These are phyloP conservation scores for Philopedon plagiatum DNA, from an alignment of 2,888 invertebrate species.

Conservation along the genomic window DNA sequence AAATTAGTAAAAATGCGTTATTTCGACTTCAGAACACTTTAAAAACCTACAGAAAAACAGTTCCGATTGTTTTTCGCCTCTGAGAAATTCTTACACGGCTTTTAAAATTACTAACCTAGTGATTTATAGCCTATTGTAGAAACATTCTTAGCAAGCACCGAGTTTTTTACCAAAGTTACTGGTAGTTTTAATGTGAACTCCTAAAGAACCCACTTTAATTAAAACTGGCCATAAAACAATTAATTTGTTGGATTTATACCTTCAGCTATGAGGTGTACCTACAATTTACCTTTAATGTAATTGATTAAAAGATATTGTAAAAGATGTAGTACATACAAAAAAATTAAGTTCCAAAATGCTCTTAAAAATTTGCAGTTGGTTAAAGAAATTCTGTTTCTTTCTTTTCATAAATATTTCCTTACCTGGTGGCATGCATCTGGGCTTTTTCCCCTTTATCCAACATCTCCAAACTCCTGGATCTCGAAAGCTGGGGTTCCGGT, in stretches of 20 bases:
- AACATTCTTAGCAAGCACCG: background rate
- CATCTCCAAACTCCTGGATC: conserved; percentile 82
- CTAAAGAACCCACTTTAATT: background rate
- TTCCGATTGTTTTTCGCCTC: background rate
- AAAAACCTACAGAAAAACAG: background rate
- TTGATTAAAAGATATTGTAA: background rate
- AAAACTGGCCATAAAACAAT: background rate
- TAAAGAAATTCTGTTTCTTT: too few species aligned
- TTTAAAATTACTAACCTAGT: background rate
- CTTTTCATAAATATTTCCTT: conserved; percentile 35
- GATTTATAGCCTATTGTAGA: conserved; percentile 8
- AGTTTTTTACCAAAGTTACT: background rate
- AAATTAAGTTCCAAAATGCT: too few species aligned
- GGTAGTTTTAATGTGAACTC: background rate
- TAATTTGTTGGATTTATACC: background rate
- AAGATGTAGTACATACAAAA: too few species aligned
- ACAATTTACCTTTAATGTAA: background rate
- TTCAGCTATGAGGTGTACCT: background rate
- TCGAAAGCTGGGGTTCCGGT: conserved; percentile 73
- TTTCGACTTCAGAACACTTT: too few species aligned
- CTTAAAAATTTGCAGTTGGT: too few species aligned
- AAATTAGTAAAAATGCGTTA: too few species aligned
- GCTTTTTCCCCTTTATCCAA: conserved; percentile 69
- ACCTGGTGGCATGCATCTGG: conserved; percentile 63
- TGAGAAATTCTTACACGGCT: background rate